A percentile compares a stretch with the other conserved stretches of the same genome.
These are phyloP conservation scores for Tanytarsus gracilentus DNA, from an alignment of 2,888 invertebrate species.

Conservation along the genomic window DNA sequence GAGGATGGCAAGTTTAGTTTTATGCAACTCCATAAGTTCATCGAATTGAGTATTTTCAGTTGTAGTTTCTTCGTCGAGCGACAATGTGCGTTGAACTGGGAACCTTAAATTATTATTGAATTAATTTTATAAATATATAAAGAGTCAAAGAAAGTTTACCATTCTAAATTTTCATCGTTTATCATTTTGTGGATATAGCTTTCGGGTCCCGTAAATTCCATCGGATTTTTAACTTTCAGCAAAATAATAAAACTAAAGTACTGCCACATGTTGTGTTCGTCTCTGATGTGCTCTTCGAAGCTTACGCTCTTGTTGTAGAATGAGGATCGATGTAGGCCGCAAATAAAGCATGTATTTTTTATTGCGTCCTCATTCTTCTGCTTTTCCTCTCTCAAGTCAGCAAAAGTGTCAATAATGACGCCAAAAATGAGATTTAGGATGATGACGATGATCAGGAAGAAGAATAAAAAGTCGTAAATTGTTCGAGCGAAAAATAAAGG, in stretches of 20 bases:
- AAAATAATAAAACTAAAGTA: slow-evolving; percentile 97
- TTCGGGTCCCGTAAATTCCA: slow-evolving; percentile 96
- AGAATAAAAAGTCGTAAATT: slow-evolving; percentile 96
- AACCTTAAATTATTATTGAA: no score
- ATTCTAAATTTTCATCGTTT: slow-evolving; percentile 46
- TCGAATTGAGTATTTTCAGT: no score
- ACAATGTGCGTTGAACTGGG: no score
- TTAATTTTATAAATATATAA: no score
- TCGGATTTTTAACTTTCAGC: slow-evolving; percentile 92
- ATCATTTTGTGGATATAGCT: slow-evolving; percentile 94
- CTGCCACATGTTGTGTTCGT: slow-evolving; percentile 99
- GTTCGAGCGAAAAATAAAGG: slow-evolving; percentile 88
- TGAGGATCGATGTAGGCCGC: slow-evolving; percentile 85
- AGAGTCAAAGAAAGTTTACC: no score
- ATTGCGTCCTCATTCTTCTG: slow-evolving; percentile 96
- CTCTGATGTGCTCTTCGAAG: slow-evolving; percentile 95
- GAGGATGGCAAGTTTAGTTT: no score
- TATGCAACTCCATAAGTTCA: no score
- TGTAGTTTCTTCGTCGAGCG: no score
- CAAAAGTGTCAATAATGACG: slow-evolving; percentile 99
- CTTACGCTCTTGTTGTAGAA: slow-evolving; percentile 52
- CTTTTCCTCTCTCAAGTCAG: slow-evolving; percentile 97
- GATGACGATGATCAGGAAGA: slow-evolving; percentile 99
- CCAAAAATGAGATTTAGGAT: slow-evolving; percentile 98
- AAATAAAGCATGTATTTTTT: slow-evolving; percentile 98